Percentiles rank a stretch among this genome's conserved stretches.
phyloP scores from a whole-genome alignment of 92 coral and sea anemone genomes.

The Pocillopora meandrina region DNA sequence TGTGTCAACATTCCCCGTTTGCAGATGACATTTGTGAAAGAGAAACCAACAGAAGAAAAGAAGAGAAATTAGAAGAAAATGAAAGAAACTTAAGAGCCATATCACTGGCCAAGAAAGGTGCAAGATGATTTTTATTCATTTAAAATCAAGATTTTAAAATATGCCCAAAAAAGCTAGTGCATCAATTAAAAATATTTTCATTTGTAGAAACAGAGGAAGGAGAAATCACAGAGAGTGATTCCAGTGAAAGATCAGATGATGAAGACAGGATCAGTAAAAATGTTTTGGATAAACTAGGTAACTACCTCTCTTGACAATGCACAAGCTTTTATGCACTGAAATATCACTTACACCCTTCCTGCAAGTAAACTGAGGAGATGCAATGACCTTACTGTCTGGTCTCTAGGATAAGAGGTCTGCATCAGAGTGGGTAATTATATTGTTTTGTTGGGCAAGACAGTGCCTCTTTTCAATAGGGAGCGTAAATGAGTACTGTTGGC shows the following conservation, averaged over 20 bases:
- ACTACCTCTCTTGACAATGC: neutral
- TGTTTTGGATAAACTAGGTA: conserved; percentile 84
- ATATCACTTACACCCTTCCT: too few relatives aligned
- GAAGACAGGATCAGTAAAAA: conserved; percentile 75
- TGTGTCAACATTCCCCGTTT: neutral
- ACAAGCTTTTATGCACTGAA: too few relatives aligned
- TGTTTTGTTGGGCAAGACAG: too few relatives aligned
- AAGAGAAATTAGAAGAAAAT: conserved; percentile 24
- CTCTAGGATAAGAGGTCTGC: too few relatives aligned
- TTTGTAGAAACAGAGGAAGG: conserved; percentile 60
- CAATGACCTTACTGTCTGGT: too few relatives aligned
- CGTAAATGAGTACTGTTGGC: too few relatives aligned
- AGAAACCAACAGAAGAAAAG: conserved; percentile 53
- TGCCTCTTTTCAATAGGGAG: too few relatives aligned
- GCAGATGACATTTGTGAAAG: conserved; percentile 54
- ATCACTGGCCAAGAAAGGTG: conserved; percentile 27
- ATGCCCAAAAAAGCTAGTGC: too few relatives aligned
- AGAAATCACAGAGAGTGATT: conserved; percentile 47
- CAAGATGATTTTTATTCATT: neutral
- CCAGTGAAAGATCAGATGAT: conserved; percentile 71
- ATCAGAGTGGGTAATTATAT: too few relatives aligned
- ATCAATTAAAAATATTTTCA: neutral
- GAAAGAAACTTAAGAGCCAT: conserved; percentile 30
- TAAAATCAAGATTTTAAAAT: neutral
- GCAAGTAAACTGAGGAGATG: too few relatives aligned